A percentile compares a stretch with the other conserved stretches of the same genome.
Conservation (phyloP, 2,888 invertebrate species). For the Diachrysia chrysitis region DNA sequence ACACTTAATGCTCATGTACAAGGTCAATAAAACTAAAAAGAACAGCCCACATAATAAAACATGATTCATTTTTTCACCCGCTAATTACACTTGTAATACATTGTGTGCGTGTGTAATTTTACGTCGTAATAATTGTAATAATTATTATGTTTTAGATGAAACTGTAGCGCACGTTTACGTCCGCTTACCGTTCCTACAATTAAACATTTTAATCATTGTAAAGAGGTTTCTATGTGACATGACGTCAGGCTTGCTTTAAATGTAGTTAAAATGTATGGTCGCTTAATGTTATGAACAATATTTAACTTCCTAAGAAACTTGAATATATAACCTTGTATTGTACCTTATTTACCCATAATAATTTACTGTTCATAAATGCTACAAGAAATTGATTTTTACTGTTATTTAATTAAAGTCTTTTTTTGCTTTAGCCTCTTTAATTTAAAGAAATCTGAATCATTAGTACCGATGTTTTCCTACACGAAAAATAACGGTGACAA, state of each 20-base stretch:
- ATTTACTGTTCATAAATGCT: too few relatives aligned
- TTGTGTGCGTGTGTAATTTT: constrained; percentile 70
- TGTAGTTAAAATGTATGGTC: neutral
- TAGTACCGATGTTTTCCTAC: neutral
- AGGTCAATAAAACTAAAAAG: constrained; percentile 41
- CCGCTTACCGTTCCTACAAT: constrained; percentile 87
- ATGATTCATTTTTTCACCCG: constrained; percentile 66
- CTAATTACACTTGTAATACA: constrained; percentile 74
- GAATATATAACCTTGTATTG: too few relatives aligned
- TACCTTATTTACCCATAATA: too few relatives aligned
- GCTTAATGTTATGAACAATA: too few relatives aligned
- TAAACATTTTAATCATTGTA: constrained; percentile 87
- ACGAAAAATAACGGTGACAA: neutral
- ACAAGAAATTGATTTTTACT: too few relatives aligned
- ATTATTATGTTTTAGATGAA: constrained; percentile 79
- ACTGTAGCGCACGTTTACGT: constrained; percentile 83
- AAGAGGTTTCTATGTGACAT: constrained; percentile 45
- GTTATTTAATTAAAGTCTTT: too few relatives aligned
- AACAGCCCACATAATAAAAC: constrained; percentile 42
- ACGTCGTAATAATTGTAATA: constrained; percentile 66
- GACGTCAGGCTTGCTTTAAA: constrained; percentile 13
- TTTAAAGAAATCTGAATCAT: neutral
- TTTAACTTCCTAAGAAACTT: too few relatives aligned
- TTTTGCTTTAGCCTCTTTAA: too few relatives aligned
- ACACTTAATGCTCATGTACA: constrained; percentile 1